phyloP scores from a whole-genome alignment of 2,888 invertebrate species.

The Stegophylla sp. region DNA sequence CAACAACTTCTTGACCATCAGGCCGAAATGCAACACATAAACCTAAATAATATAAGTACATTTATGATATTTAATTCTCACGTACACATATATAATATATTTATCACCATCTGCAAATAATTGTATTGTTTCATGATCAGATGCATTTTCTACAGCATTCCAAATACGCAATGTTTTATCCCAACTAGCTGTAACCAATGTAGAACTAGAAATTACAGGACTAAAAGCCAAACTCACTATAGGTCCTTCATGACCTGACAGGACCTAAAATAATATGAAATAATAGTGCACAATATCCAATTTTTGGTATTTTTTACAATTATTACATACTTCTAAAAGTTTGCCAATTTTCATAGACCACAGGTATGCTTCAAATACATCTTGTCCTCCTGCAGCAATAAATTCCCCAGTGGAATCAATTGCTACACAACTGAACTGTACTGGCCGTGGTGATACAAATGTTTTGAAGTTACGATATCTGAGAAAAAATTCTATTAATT shows the following conservation, averaged over 20 bases:
- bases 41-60: slow-evolving; percentile 66
- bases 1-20: slow-evolving; percentile 90
- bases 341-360: slow-evolving; percentile 95
- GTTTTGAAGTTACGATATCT: slow-evolving; percentile 98
- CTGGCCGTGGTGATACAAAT: slow-evolving; percentile 87
- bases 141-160: slow-evolving; percentile 85
- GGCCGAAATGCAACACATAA: slow-evolving; percentile 86
- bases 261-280: slow-evolving; percentile 67
- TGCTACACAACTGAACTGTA: slow-evolving; percentile 89
- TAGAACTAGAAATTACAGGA: slow-evolving; percentile 75
- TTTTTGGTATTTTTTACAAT: slow-evolving; percentile 36
- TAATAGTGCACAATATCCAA: neutral
- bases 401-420: slow-evolving; percentile 90
- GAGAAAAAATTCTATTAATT: slow-evolving; percentile 56
- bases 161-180: slow-evolving; percentile 90
- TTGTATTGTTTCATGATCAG: slow-evolving; percentile 81
- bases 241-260: slow-evolving; percentile 93
- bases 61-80: neutral
- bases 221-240: slow-evolving; percentile 83
- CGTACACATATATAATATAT: neutral
- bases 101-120: slow-evolving; percentile 72
- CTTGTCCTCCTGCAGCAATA: slow-evolving; percentile 92
- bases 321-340: slow-evolving; percentile 84
- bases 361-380: slow-evolving; percentile 92
- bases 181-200: slow-evolving; percentile 90